phyloP scores from a whole-genome alignment of 2,797 vertebrate genomes.

The Paguma larvata region DNA sequence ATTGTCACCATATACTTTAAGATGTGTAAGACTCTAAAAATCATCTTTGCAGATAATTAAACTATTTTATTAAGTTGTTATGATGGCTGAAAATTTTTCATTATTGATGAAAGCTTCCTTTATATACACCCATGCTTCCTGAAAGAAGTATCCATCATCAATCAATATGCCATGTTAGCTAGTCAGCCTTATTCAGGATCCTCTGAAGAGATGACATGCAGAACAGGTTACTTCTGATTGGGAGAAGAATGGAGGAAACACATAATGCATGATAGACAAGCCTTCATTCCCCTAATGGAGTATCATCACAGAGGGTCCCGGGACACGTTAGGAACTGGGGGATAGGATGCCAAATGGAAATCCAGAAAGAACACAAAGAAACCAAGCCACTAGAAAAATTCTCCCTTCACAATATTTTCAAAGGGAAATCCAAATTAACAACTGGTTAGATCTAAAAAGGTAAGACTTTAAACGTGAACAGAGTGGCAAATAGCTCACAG shows the following conservation, averaged over 20 bases:
- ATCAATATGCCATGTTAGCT: not conserved
- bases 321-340: not conserved
- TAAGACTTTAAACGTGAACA: not conserved
- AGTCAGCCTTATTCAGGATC: not conserved
- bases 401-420: not conserved
- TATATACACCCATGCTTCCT: not conserved
- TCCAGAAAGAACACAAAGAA: not conserved
- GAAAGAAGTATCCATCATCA: not conserved
- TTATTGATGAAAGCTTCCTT: not conserved
- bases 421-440: not conserved
- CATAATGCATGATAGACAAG: accelerated
- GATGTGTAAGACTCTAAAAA: not conserved
- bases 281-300: not conserved
- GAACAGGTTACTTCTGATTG: not conserved
- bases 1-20: not conserved
- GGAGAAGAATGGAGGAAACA: not conserved
- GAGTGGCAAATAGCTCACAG: not conserved
- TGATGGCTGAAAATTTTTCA: not conserved
- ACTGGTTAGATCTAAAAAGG: not conserved
- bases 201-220: not conserved
- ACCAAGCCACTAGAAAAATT: not conserved
- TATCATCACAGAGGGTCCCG: not conserved
- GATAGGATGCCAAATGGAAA: not conserved
- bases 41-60: not conserved
- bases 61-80: not conserved